phyloP scores from a whole-genome alignment of 2,113 vertebrate genomes.

The Ahaetulla prasina region DNA sequence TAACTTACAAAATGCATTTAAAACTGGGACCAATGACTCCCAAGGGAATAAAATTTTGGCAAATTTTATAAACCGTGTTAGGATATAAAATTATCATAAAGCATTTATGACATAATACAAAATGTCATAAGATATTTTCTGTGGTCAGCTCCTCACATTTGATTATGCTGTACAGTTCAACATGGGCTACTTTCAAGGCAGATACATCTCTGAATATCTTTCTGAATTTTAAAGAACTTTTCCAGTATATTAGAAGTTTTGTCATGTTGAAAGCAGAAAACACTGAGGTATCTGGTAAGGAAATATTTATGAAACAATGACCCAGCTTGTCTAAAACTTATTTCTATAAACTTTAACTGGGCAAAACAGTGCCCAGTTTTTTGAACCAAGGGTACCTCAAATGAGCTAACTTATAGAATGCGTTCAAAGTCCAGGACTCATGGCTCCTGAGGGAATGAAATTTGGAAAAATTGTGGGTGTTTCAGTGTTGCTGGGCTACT shows the following conservation, averaged over 20 bases:
- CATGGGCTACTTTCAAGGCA: not conserved
- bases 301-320: not conserved
- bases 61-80: not conserved
- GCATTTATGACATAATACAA: not conserved
- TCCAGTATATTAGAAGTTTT: too few relatives aligned
- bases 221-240: not conserved
- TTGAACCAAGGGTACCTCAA: not conserved
- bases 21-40: not conserved
- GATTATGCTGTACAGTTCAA: not conserved
- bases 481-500: not conserved
- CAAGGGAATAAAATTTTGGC: not conserved
- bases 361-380: not conserved
- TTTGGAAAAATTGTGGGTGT: not conserved
- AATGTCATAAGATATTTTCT: not conserved
- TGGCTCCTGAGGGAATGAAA: not conserved
- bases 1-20: not conserved
- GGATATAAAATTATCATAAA: not conserved
- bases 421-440: not conserved
- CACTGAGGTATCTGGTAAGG: not conserved
- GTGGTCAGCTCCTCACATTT: not conserved
- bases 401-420: not conserved
- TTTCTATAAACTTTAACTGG: not conserved
- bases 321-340: not conserved
- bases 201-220: not conserved
- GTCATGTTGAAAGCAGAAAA: not conserved